These are phyloP conservation scores for Drosophila setosimentum DNA, from an alignment of 2,888 invertebrate species.

Conservation along the genomic window DNA sequence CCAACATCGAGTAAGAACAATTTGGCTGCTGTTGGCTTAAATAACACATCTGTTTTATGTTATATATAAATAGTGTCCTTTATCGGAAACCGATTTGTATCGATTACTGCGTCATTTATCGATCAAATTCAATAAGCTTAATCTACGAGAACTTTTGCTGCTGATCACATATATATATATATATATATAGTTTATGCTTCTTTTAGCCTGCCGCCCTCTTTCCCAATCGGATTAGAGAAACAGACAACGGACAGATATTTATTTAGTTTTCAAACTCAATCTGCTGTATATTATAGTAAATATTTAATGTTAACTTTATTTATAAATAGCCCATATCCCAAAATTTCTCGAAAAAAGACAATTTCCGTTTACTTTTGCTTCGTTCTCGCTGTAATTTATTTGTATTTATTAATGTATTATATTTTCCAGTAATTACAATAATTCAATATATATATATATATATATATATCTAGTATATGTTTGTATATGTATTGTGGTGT, in stretches of 20 bases:
- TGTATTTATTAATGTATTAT: constrained; percentile 13
- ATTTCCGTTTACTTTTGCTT: constrained; percentile 4
- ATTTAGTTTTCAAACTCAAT: background rate
- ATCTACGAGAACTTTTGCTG: background rate
- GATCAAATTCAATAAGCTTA: background rate
- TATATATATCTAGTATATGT: constrained; percentile 15
- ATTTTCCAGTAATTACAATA: constrained; percentile 35
- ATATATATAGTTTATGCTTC: background rate
- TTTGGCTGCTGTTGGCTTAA: background rate
- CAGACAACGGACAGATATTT: background rate
- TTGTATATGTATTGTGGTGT: background rate
- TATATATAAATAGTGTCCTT: background rate
- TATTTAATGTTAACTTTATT: background rate
- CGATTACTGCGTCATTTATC: background rate
- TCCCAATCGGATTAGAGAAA: background rate
- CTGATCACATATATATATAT: background rate
- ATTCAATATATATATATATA: constrained; percentile 18
- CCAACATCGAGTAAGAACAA: background rate
- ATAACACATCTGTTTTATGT: background rate
- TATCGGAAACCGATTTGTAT: background rate
- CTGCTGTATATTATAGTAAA: too few relatives aligned
- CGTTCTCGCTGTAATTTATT: constrained; percentile 6
- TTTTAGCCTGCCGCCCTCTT: background rate
- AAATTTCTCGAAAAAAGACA: background rate
- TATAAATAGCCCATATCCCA: background rate